Percentiles rank a stretch among this genome's conserved stretches.
Evolutionary conservation across 2,888 invertebrate genomes (phyloP).

Genomic region (Polymixis lichenea): DNA sequence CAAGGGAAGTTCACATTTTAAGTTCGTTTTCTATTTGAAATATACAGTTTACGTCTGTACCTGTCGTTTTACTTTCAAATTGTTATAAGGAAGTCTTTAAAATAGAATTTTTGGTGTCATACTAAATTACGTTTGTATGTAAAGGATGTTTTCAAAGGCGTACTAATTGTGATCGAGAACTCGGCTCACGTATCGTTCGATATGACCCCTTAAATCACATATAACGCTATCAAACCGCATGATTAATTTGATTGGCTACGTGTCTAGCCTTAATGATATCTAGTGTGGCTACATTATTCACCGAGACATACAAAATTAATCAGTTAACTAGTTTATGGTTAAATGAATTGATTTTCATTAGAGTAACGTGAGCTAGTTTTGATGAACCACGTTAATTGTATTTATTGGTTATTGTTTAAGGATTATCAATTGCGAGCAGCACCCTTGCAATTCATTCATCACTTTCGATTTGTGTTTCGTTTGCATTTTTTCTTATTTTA

Average conservation of each 20-base stretch:
- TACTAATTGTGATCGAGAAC: constrained; percentile 70
- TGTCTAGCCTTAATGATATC: constrained; percentile 73
- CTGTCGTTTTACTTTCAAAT: constrained; percentile 11
- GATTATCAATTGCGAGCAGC: no score
- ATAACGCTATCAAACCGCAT: constrained; percentile 80
- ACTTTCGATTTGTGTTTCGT: not conserved
- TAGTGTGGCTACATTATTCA: constrained; percentile 66
- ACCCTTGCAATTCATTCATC: not conserved
- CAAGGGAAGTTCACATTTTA: constrained; percentile 75
- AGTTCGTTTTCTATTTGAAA: constrained; percentile 72
- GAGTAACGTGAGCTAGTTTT: constrained; percentile 17
- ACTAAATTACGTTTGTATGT: constrained; percentile 18
- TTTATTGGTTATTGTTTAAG: not conserved
- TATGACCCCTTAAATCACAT: constrained; percentile 81
- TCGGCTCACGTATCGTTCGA: constrained; percentile 75
- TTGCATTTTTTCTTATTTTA: not conserved
- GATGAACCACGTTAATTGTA: constrained; percentile 11
- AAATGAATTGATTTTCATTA: constrained; percentile 54
- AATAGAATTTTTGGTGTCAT: constrained; percentile 1
- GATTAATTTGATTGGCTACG: constrained; percentile 82
- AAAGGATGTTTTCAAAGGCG: constrained; percentile 58
- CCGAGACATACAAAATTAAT: constrained; percentile 65
- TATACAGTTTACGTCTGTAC: constrained; percentile 40
- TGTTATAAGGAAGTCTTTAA: constrained; percentile 1
- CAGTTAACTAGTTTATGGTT: constrained; percentile 55